phyloP scores from a whole-genome alignment of 2,797 vertebrate genomes.

The Dendrocincla fuliginosa region DNA sequence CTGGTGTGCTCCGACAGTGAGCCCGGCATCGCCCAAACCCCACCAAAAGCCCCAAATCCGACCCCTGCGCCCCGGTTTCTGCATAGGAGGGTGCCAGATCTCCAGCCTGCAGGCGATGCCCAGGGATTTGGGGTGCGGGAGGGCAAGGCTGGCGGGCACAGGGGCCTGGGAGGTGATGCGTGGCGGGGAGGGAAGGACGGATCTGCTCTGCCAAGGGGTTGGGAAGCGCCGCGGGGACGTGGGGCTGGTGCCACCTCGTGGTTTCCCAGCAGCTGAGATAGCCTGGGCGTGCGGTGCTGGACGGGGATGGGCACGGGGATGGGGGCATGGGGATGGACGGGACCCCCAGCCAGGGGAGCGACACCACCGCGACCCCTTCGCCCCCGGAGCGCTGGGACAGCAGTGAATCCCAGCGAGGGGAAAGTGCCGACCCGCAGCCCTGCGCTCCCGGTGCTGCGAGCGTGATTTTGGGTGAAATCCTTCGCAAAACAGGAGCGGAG shows the following conservation, averaged over 20 bases:
- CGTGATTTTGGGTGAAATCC: accelerated
- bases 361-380: accelerated
- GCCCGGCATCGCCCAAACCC: background rate
- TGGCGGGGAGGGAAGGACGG: background rate
- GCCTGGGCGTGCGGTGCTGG: accelerated
- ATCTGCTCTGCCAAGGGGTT: background rate
- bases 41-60: background rate
- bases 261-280: accelerated
- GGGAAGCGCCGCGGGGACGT: background rate
- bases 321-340: accelerated
- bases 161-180: accelerated
- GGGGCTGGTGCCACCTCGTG: slow-evolving; percentile 62
- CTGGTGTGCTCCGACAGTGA: accelerated
- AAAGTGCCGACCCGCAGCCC: background rate
- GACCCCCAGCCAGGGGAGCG: accelerated
- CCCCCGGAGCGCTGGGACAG: accelerated
- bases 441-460: background rate
- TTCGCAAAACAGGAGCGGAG: background rate
- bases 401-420: accelerated
- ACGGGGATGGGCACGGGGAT: accelerated
- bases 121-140: background rate
- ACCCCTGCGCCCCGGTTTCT: background rate
- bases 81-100: accelerated
- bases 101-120: accelerated
- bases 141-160: accelerated